Evolutionary conservation across 2,888 invertebrate genomes (phyloP), one percentile per base, ranked within the genome.

Genomic region (Lomographa bimaculata): DNA sequence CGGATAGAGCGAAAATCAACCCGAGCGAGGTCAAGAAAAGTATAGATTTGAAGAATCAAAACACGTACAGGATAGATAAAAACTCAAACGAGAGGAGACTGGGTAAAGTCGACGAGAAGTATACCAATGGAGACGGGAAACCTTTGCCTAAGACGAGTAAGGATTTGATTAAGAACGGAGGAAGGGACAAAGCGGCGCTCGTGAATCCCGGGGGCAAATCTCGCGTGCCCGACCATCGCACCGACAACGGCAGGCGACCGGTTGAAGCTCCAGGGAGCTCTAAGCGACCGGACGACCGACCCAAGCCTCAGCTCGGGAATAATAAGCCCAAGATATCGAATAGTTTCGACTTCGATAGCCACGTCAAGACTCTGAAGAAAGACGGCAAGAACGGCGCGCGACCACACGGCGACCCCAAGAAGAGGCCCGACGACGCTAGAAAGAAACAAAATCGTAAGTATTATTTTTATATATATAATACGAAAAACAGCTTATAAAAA

Each of bases 31-130:
- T 58, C 8, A 85, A 83, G 49, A 83, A 79, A 50, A 82, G 61
- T 50, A 86, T 89, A 73, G 89, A 89, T 58, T 70, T 86, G 53
- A 83, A 89, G 59, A 81, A 72, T 55, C 84, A 87, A 54, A 87
- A 84, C 39, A 83, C 84, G n/a, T 83, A 82, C 50, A 79, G 90
- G 67, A 89, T 90, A 87, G 89, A 87, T 49, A 85, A 80, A 50
- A 86, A 84, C 40, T 73, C 69, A 1, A 77, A 79, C 56, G 85
- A 87, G 18, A 79, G 70, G 49, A 40, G 64, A 18, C 38, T 55
- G 7, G 70, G 59, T 50, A 84, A 73, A 46, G 68, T 60, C 35
- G 67, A 79, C 39, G 63, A 64, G 23, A 82, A 66, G 60, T 57
- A 61, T 23, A 48, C 62, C 6, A 85, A 83, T 30, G 82, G 80